A percentile compares a stretch with the other conserved stretches of the same genome.
These are phyloP conservation scores for Drepana falcataria DNA, from an alignment of 2,888 invertebrate species.

Conservation along the genomic window DNA sequence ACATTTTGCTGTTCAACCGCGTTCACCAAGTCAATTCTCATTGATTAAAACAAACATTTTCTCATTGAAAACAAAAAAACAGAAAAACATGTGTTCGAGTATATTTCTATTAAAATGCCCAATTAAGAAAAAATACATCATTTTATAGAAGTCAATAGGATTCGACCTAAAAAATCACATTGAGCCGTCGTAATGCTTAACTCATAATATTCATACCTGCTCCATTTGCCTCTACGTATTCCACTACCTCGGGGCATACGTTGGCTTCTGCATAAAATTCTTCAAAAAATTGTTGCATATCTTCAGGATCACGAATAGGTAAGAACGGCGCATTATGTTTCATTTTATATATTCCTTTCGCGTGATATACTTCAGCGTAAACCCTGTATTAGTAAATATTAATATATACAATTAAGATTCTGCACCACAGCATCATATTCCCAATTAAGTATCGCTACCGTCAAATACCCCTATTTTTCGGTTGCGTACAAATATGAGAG, in stretches of 20 bases:
- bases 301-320: slow-evolving; percentile 30
- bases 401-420: not conserved
- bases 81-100: too few relatives aligned
- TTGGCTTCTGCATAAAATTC: slow-evolving; percentile 80
- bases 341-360: slow-evolving; percentile 30
- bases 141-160: not conserved
- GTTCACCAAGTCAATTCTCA: too few relatives aligned
- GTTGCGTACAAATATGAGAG: too few relatives aligned
- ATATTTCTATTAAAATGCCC: too few relatives aligned
- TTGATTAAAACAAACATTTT: too few relatives aligned
- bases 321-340: slow-evolving; percentile 26
- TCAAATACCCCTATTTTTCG: too few relatives aligned
- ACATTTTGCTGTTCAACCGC: too few relatives aligned
- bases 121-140: too few relatives aligned
- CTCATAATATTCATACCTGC: slow-evolving; percentile 68
- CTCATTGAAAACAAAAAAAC: too few relatives aligned
- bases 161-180: not conserved
- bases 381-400: slow-evolving; percentile 26
- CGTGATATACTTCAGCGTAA: slow-evolving; percentile 46
- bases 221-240: slow-evolving; percentile 90
- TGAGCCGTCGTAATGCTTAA: too few relatives aligned
- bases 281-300: slow-evolving; percentile 68
- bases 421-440: too few relatives aligned
- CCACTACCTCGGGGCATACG: slow-evolving; percentile 81
- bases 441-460: too few relatives aligned